phyloP scores from a whole-genome alignment of 2,797 vertebrate species.

The Salmo trutta region DNA sequence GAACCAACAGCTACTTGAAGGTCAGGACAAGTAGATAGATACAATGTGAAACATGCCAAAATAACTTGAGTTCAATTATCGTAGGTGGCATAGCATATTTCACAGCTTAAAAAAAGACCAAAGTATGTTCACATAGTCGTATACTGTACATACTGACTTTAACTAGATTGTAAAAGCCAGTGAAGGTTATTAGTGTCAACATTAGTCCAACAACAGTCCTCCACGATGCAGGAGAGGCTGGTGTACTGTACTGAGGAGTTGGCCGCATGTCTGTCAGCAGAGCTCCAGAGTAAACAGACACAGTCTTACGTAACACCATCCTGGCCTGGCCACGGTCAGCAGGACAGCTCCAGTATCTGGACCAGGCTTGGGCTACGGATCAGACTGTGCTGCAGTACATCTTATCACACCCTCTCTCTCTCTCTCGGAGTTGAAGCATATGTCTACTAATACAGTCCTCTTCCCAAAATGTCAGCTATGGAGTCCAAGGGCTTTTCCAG shows the following conservation, averaged over 20 bases:
- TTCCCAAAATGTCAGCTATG: constrained; percentile 4
- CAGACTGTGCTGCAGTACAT: neutral
- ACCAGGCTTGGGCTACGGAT: neutral
- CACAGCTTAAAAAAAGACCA: neutral
- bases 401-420: neutral
- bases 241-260: neutral
- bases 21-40: constrained; percentile 1
- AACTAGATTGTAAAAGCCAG: no score
- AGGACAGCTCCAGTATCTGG: constrained; percentile 5
- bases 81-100: neutral
- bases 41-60: constrained; percentile 5
- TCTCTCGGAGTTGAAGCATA: neutral
- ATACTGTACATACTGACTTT: no score
- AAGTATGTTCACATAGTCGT: neutral
- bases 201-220: neutral
- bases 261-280: neutral
- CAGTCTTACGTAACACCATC: constrained; percentile 3
- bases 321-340: neutral
- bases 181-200: neutral
- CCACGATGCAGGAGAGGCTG: neutral
- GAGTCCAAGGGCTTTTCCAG: neutral
- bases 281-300: constrained; percentile 3
- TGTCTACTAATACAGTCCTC: neutral
- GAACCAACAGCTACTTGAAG: neutral
- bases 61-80: neutral